Conservation (phyloP, 2,113 vertebrate genomes). For the Orientallactaga bullata region DNA sequence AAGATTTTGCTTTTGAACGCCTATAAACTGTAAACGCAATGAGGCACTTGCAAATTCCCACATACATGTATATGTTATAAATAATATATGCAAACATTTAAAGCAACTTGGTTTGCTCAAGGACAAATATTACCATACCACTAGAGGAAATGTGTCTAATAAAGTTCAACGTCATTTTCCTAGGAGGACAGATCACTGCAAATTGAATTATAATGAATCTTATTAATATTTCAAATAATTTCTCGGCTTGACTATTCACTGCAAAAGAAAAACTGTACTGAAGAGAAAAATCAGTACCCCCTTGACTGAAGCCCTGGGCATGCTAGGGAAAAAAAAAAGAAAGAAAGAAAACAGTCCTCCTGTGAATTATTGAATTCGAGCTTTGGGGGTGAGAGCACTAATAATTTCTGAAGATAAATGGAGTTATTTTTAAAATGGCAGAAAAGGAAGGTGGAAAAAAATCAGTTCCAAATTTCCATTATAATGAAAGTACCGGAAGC, state of each 20-base stretch:
- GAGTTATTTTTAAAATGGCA: slow-evolving; percentile 76
- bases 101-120: slow-evolving; percentile 59
- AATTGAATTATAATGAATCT: slow-evolving; percentile 68
- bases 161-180: slow-evolving; percentile 66
- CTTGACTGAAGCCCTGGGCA: slow-evolving; percentile 60
- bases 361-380: slow-evolving; percentile 69
- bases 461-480: slow-evolving; percentile 76
- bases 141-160: slow-evolving; percentile 63
- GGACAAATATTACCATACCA: slow-evolving; percentile 55
- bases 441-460: slow-evolving; percentile 51
- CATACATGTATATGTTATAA: background rate
- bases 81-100: slow-evolving; percentile 35
- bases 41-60: background rate
- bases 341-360: slow-evolving; percentile 65
- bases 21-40: slow-evolving; percentile 38
- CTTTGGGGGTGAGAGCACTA: background rate
- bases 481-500: slow-evolving; percentile 79
- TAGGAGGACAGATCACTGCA: slow-evolving; percentile 58
- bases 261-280: slow-evolving; percentile 70
- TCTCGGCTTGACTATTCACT: slow-evolving; percentile 74
- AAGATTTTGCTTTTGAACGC: slow-evolving; percentile 35
- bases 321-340: background rate
- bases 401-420: slow-evolving; percentile 63
- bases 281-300: slow-evolving; percentile 69
- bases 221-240: slow-evolving; percentile 75